Base-by-base conservation (phyloP, 2,888 invertebrate species). In the Patella caerulea region DNA sequence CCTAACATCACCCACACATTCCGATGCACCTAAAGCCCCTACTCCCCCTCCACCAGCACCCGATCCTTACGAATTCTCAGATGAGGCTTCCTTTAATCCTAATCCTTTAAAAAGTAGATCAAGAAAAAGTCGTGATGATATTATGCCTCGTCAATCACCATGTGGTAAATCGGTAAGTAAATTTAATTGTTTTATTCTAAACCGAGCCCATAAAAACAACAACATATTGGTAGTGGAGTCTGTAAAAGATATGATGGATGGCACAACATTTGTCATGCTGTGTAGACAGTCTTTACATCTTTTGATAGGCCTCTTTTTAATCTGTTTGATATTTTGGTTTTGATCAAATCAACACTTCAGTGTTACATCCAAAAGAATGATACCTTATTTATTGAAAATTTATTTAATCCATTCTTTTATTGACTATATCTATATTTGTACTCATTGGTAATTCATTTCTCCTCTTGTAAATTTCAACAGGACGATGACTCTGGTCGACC, bases 21-120 rank as follows among this genome's bases (percentile, higher is more conserved):
- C 84, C 81, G 75, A 81, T 74, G 71, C 81, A 78, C 55, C 78
- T 53, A 83, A 85, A 78, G 81, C 87, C 4, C 76, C 81, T 15
- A 86, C 87, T 65, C 86, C 87, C 15, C 85, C 85, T 34, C 96
- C 92, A 96, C 87, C 88, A 3, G 82, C 83, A 19, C 86, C 90
- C 78, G 94, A 95, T 91, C 95, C 95, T 0, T 95, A 95, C 87
- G 95, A 95, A 86, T 95, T 95, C 89, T 95, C 95, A 79, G 95
- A 94, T 82, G 94, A 95, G 77, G 86, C 88, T 14, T 89, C 89
- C 14, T 86, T 86, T 72, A 86, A 86, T 71, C 85, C 87, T 17
- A 85, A 85, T 53, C 83, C 83, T n/a, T 82, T 88, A 52, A 81
- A 85, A n/a, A 80, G 83, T 24, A 74, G 85, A 74, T 83, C 83